A percentile compares a stretch with the other conserved stretches of the same genome.
phyloP scores from a whole-genome alignment of 2,888 invertebrate species.

The Ennomos fuscantarius region DNA sequence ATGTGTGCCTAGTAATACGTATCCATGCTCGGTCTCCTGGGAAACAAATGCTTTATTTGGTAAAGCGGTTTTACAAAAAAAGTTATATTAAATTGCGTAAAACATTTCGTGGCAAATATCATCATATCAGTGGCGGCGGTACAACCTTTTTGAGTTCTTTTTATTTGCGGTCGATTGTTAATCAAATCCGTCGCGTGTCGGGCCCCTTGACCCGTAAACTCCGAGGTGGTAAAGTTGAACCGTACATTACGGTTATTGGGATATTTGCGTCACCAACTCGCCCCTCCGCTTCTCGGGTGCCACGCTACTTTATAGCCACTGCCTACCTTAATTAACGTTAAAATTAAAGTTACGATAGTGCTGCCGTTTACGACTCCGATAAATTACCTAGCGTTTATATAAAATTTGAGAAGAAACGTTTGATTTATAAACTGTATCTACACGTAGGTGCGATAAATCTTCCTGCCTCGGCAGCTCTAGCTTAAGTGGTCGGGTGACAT shows the following conservation, averaged over 20 bases:
- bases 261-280: slow-evolving; percentile 41
- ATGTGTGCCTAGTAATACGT: background rate
- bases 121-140: slow-evolving; percentile 16
- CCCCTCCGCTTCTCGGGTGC: slow-evolving; percentile 29
- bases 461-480: slow-evolving; percentile 53
- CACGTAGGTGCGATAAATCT: slow-evolving; percentile 66
- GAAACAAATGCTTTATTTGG: slow-evolving; percentile 35
- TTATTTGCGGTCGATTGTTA: slow-evolving; percentile 45
- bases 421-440: slow-evolving; percentile 60
- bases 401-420: slow-evolving; percentile 37
- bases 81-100: slow-evolving; percentile 32
- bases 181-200: slow-evolving; percentile 48
- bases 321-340: slow-evolving; percentile 43
- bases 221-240: slow-evolving; percentile 45
- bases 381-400: slow-evolving; percentile 29
- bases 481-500: slow-evolving; percentile 60
- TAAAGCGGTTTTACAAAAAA: slow-evolving; percentile 28
- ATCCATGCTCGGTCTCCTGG: slow-evolving; percentile 24
- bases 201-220: slow-evolving; percentile 44
- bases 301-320: slow-evolving; percentile 36
- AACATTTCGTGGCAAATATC: slow-evolving; percentile 18
- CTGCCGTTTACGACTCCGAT: slow-evolving; percentile 27
- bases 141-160: slow-evolving; percentile 33
- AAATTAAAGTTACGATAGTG: slow-evolving; percentile 39
- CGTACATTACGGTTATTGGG: slow-evolving; percentile 43